Evolutionary conservation across 2,888 invertebrate genomes (phyloP), one percentile per base, ranked within the genome.

Genomic region (Lamellibrachia columna): DNA sequence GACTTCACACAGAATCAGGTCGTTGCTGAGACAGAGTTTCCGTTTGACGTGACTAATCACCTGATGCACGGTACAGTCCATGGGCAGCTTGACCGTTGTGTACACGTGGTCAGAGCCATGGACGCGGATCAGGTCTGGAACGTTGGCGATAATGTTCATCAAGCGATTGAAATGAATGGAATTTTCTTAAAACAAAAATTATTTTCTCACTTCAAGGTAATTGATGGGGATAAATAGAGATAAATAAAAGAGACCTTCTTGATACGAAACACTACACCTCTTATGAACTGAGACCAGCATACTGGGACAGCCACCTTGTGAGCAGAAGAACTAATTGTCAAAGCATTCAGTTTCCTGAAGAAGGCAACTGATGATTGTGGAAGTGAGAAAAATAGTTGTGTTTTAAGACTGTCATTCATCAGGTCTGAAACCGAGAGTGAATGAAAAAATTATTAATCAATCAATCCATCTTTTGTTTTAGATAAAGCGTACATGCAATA

Each of bases 21-120:
- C 98, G 95, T 97, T 91, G 90, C 97, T 97, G 95, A 98, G 97
- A 93, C 98, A 97, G 93, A 98, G 97, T 96, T 98, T 98, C 95
- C 98, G 98, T 52, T 98, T 98, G 22, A 98, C 98, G 93, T 97
- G 97, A 91, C 97, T 97, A 94, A 98, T 98, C 93, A 98, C 97
- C 93, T 97, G 97, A 95, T 98, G 97, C 8, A 98, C 98, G 0
- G 98, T 97, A 11, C 98, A 97, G 95, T 98, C 97, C 95, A 98
- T 97, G 2, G 98, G 97, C 94, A 98, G 97, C 94, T 98, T 97
- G 92, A 98, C 96, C 0, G 98, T 98, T 95, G 98, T 98, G 96
- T 98, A 98, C 0, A 98, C 98, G 96, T 98, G 98, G 96, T 98
- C 98, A 90, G 98, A 98, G 96, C 98, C 98, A 96, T 98, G 98